phyloP scores from a whole-genome alignment of 2,113 vertebrate genomes.

The Struthidea cinerea region DNA sequence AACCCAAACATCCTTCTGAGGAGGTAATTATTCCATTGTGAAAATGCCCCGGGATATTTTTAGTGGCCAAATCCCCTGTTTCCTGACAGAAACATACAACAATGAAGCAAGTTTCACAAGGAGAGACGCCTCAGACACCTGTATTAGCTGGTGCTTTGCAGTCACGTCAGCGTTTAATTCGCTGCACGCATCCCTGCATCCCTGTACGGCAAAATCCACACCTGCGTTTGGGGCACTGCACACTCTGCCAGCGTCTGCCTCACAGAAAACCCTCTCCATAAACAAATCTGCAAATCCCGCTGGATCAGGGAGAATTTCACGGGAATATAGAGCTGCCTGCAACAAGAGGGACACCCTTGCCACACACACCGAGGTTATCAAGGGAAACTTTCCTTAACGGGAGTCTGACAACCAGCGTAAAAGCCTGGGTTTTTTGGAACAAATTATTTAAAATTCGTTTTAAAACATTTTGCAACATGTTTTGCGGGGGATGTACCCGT shows the following conservation, averaged over 20 bases:
- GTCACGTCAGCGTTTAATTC: neutral
- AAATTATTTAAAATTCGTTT: neutral
- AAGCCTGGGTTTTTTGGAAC: neutral
- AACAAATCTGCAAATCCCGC: neutral
- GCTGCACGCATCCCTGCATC: rapidly evolving
- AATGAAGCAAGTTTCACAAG: neutral
- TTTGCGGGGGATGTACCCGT: rapidly evolving
- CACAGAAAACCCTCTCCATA: neutral
- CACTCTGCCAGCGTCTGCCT: neutral
- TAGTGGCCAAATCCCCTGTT: neutral
- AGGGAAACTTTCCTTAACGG: neutral
- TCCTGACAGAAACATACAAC: neutral
- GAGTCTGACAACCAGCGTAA: rapidly evolving
- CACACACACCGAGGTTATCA: neutral
- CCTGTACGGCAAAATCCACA: neutral
- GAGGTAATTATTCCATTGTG: neutral
- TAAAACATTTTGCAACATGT: neutral
- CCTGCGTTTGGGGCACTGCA: neutral
- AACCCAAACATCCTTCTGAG: slow-evolving; percentile 7
- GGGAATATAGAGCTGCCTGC: neutral
- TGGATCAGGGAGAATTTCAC: neutral
- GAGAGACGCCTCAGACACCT: neutral
- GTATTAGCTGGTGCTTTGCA: neutral
- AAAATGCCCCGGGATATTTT: neutral
- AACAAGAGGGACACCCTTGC: neutral